Evolutionary conservation across 2,888 invertebrate genomes (phyloP), one percentile per base, ranked within the genome.

Genomic region (Drosophila phalerata): DNA sequence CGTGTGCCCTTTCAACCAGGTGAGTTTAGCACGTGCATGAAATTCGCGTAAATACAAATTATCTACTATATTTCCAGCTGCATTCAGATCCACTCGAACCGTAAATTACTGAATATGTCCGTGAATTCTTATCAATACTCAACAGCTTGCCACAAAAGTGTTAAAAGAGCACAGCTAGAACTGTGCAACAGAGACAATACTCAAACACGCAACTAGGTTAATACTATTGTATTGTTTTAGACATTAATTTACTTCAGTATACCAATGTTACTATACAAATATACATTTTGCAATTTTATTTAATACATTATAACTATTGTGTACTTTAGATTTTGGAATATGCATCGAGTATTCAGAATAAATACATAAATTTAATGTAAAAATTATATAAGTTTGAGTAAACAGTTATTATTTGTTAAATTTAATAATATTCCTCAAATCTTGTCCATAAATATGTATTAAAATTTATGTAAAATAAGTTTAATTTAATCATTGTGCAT

Each of bases 41-140:
- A 62, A 62, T 62, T 71, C 67, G 58, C 72, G 61, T 74, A 76
- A 76, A 71, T 74, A 67, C 58, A 76, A 67, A 76, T 74, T 71
- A 74, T 58, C 15, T 25, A 17, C 19, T 43, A 11, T 19, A 15
- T 13, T 22, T 28, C 13, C 10, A 34, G 47, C 51, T 56, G 58
- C 68, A 72, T 51, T 55, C 69, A 55, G 37, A 71, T 56, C 58
- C 57, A 62, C 48, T 53, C 28, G 19, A 55, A 45, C 32, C 15
- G 52, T 38, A 66, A 75, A 74, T 74, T 42, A 57, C 37, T 43
- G 8, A 55, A 51, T 28, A 15, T 51, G 40, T n/a, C 28, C 43
- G 42, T 17, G 30, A 67, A 52, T 72, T 47, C 42, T 15, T 28
- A 66, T 42, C 49, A 53, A 47, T 66, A 40, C 42, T 30, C 15